Evolutionary conservation across 2,888 invertebrate genomes (phyloP).

Genomic region (Drosophila picticornis): DNA sequence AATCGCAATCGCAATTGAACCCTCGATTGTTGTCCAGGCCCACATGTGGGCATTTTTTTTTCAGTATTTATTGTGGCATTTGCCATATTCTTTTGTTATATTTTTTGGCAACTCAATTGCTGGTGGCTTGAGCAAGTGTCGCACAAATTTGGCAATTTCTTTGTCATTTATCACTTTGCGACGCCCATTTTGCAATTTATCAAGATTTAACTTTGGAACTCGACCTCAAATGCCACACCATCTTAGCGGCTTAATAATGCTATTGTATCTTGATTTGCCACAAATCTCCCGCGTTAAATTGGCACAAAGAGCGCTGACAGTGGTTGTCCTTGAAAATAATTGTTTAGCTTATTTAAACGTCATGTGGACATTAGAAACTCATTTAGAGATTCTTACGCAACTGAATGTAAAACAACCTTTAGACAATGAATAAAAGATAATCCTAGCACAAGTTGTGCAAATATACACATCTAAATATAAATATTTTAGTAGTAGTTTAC

Average conservation of each 20-base stretch:
- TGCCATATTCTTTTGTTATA: conserved; percentile 27
- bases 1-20: neutral
- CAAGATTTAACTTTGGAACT: conserved; percentile 73
- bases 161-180: conserved; percentile 76
- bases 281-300: neutral
- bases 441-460: neutral
- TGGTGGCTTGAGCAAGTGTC: conserved; percentile 14
- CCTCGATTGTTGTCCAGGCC: neutral
- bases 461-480: neutral
- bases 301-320: conserved; percentile 14
- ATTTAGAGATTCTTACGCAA: neutral
- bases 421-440: neutral
- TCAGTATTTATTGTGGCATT: neutral
- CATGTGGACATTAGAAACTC: neutral
- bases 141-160: conserved; percentile 74
- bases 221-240: conserved; percentile 49
- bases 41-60: conserved; percentile 2
- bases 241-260: conserved; percentile 36
- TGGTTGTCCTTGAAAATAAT: conserved; percentile 13
- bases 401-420: neutral
- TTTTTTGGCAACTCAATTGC: conserved; percentile 23
- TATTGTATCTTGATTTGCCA: conserved; percentile 45
- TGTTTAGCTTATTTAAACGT: neutral
- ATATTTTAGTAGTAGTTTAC: neutral
- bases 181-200: conserved; percentile 74